Evolutionary conservation across 2,113 vertebrate genomes (phyloP), one percentile per base, ranked within the genome.

Genomic region (Arvicanthis niloticus): DNA sequence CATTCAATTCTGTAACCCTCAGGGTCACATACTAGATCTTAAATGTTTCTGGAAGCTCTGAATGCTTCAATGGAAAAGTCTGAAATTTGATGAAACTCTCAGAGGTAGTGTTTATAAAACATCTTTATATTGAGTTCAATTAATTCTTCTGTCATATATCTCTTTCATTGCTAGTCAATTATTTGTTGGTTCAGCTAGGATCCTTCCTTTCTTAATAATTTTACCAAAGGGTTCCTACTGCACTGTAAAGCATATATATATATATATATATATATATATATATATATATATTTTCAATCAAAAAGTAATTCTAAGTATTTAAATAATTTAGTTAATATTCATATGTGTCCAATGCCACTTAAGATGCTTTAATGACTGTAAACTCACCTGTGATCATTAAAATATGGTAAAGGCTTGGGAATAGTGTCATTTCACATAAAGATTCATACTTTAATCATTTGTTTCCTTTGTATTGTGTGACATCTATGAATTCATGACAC

Each of bases 401-500:
- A 89, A 82, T 17, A 31, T 3, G 6, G 29, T 85, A 8, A 19
- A 67, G 48, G 22, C 34, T 93, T 80, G 56, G 62, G 31, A 21
- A 91, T 48, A 85, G 77, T 95, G 82, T 58, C 0, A 17, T 1
- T 72, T 93, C 86, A 70, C n/a, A 42, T 85, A 11, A 4, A 75
- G 10, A 24, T 72, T 34, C 3, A 53, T 48, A 53, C 53, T 93
- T 81, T 70, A 88, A n/a, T 87, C 31, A 89, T 92, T 89, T 86
- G 5, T 90, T 87, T 91, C 72, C 37, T 48, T 90, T 68, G 16
- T 56, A 56, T 56, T 80, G 68, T 40, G 37, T 90, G 53, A 42
- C 62, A 88, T 88, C 42, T 95, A 73, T 91, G 60, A 42, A 86
- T 87, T 91, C 22, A 70, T 56, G 96, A 37, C 37, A 56, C 34